phyloP scores from a whole-genome alignment of 2,797 vertebrate genomes.

The Uromys caudimaculatus region DNA sequence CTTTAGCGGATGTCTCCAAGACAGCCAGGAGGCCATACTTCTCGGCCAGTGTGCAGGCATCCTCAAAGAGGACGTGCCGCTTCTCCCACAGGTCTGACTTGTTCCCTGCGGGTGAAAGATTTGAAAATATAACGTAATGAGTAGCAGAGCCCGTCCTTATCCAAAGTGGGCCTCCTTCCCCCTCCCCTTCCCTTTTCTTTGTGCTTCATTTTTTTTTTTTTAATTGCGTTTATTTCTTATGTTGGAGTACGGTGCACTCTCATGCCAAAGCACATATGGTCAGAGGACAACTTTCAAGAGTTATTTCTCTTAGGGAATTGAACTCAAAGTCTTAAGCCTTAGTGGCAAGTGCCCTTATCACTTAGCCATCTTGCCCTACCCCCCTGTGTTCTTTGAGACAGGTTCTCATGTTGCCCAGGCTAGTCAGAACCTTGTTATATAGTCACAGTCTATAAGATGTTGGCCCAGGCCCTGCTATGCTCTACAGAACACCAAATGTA shows the following conservation, averaged over 20 bases:
- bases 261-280: neutral
- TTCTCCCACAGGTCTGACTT: constrained; percentile 92
- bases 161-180: neutral
- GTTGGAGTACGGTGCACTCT: neutral
- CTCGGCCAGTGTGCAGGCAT: constrained; percentile 94
- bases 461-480: neutral
- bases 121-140: neutral
- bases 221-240: neutral
- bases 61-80: constrained; percentile 94
- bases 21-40: constrained; percentile 92
- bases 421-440: neutral
- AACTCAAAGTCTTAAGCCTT: neutral
- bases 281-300: neutral
- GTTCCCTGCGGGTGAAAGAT: constrained; percentile 90
- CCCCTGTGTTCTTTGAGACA: too few species aligned
- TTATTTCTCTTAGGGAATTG: neutral
- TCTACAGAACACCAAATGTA: neutral
- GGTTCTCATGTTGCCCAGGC: neutral
- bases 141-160: neutral
- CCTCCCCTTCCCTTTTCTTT: too few species aligned
- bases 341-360: neutral
- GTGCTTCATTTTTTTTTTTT: neutral
- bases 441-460: neutral
- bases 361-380: neutral
- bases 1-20: constrained; percentile 96